phyloP scores from a whole-genome alignment of 2,797 vertebrate species.

The Eutrigla gurnardus region DNA sequence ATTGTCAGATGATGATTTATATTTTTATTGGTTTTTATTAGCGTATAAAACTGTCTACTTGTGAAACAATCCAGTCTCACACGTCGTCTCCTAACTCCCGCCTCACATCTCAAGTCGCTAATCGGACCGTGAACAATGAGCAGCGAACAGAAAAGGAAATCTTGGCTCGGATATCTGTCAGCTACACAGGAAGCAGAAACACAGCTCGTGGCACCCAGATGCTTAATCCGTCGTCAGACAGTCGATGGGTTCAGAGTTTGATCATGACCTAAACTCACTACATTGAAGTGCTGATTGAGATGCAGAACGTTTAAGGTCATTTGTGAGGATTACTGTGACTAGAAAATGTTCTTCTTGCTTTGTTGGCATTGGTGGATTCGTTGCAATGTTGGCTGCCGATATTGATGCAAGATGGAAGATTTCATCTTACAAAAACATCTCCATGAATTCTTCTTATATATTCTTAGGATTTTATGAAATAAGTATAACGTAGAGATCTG shows the following conservation, averaged over 20 bases:
- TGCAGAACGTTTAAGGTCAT: not conserved
- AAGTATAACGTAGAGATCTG: not conserved
- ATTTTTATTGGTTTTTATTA: not conserved
- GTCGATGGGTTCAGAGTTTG: not conserved
- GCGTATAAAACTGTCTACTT: not conserved
- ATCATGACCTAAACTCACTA: not conserved
- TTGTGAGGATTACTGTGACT: not conserved
- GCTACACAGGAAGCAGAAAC: not conserved
- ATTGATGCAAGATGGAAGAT: not conserved
- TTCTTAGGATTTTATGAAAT: not conserved
- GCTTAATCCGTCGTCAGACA: not conserved
- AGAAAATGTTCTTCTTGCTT: not conserved
- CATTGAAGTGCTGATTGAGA: not conserved
- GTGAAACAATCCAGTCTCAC: not conserved
- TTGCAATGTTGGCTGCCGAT: not conserved
- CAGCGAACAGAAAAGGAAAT: too few relatives aligned
- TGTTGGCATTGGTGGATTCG: not conserved
- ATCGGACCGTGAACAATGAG: too few relatives aligned
- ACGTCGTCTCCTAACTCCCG: too few relatives aligned
- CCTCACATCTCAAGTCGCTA: too few relatives aligned
- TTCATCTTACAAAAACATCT: not conserved
- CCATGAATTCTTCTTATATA: rapidly evolving
- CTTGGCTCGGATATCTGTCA: too few relatives aligned
- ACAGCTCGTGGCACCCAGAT: not conserved
- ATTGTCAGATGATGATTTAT: not conserved